Evolutionary conservation across 2,888 invertebrate genomes (phyloP), one percentile per base, ranked within the genome.

Genomic region (Acleris holmiana): DNA sequence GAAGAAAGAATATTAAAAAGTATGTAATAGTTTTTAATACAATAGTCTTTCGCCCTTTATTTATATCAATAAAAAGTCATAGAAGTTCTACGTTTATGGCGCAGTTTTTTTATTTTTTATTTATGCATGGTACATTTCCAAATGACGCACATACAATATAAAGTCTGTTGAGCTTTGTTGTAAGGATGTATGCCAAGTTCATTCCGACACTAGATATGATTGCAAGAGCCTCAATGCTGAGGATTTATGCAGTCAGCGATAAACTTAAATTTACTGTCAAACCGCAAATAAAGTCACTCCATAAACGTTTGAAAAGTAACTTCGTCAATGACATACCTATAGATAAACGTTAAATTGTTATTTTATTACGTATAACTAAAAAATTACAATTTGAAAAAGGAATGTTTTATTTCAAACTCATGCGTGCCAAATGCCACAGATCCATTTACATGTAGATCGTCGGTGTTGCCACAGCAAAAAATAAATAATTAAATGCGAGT

Each of bases 281-380:
- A 88, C 89, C 89, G 86, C 89, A 89, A 88, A 88, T 89, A 88
- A 86, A 84, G 75, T 77, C 72, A 82, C 74, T 76, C 80, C 82
- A 83, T 81, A 79, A 74, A 73, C 76, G 60, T 55, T 69, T 70
- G 71, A 72, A 76, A 76, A 71, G 41, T 64, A 44, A 64, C 63
- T 46, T 23, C n/a, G 21, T 23, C 63, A 64, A 58, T 64, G 58
- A 18, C 64, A 54, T 59, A 53, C 23, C 44, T 64, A 48, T 54
- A 47, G 51, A 15, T 35, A 50, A 35, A 17, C 19, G 17, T 51
- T 40, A 57, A 25, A 54, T 56, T 46, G 21, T 35, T 40, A 62
- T 50, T 50, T 50, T 50, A 50, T 15, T 29, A 50, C 44, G 29
- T 41, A 47, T 41, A 46, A 35, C n/a, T 23, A 25, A 48, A 40